Percentiles rank a stretch among this genome's conserved stretches.
These are phyloP conservation scores for Sesamia nonagrioides DNA, from an alignment of 1,140 invertebrate species.

Conservation along the genomic window DNA sequence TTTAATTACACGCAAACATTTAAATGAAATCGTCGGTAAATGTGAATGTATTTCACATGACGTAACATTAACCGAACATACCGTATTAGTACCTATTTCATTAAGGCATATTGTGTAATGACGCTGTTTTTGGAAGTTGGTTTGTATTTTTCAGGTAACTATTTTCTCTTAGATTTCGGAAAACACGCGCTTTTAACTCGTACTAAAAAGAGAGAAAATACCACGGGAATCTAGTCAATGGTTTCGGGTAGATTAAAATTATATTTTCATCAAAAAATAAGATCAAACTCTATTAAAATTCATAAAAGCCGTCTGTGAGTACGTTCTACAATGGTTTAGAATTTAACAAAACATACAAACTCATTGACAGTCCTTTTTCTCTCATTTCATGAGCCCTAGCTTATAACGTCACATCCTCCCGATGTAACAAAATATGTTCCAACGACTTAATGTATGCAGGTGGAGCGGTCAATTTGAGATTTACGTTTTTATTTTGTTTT, in stretches of 20 bases:
- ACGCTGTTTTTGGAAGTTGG: too few relatives aligned
- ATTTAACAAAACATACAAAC: not conserved
- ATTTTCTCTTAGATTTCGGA: too few relatives aligned
- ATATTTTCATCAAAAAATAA: too few relatives aligned
- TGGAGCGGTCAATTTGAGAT: not conserved
- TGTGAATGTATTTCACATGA: not conserved
- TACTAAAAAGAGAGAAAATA: too few relatives aligned
- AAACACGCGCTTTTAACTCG: too few relatives aligned
- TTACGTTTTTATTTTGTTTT: not conserved
- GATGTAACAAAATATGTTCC: not conserved
- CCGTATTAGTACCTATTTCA: not conserved
- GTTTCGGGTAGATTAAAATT: too few relatives aligned
- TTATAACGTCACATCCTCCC: not conserved
- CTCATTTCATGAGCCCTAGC: not conserved
- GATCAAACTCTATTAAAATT: too few relatives aligned
- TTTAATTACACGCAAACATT: conserved; percentile 33
- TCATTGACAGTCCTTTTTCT: not conserved
- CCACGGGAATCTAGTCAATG: too few relatives aligned
- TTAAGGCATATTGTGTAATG: too few relatives aligned
- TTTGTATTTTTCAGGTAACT: too few relatives aligned
- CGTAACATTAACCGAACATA: not conserved
- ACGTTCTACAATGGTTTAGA: too few relatives aligned
- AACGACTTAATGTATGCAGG: not conserved
- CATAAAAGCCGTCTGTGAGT: too few relatives aligned
- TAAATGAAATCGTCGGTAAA: conserved; percentile 17